phyloP scores from a whole-genome alignment of 1,140 invertebrate genomes.

The Trichoplusia ni region DNA sequence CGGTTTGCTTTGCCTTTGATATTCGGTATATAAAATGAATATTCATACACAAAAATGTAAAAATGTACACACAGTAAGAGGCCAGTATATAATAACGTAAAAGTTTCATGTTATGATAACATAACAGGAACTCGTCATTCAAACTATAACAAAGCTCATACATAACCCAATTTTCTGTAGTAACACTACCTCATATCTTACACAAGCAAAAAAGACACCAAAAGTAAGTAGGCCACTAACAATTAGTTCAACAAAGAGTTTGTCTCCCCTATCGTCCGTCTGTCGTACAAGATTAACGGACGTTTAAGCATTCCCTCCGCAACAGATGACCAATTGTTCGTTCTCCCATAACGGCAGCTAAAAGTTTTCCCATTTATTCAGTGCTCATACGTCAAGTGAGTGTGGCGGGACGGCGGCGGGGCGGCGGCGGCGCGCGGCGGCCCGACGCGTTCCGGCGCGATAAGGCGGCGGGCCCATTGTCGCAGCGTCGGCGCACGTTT shows the following conservation, averaged over 20 bases:
- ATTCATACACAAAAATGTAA: no score
- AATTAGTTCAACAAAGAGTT: constrained; percentile 37
- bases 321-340: constrained; percentile 79
- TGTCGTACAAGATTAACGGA: constrained; percentile 54
- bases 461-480: constrained; percentile 75
- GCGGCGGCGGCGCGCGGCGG: constrained; percentile 32
- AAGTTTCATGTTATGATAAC: no score
- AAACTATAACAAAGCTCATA: no score
- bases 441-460: constrained; percentile 70
- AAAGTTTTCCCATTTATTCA: constrained; percentile 81
- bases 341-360: constrained; percentile 67
- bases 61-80: no score
- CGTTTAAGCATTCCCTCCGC: constrained; percentile 54
- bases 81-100: no score
- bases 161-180: no score
- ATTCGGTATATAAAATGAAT: no score
- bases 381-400: constrained; percentile 75
- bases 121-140: no score
- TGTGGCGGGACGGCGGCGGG: constrained; percentile 40
- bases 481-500: constrained; percentile 77
- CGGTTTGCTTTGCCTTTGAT: no score
- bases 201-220: constrained; percentile 1
- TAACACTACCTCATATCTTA: no score
- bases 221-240: constrained; percentile 32
- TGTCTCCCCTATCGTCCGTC: constrained; percentile 38